Evolutionary conservation across 1,140 invertebrate species (phyloP).

Genomic region (Saccostrea cuccullata): DNA sequence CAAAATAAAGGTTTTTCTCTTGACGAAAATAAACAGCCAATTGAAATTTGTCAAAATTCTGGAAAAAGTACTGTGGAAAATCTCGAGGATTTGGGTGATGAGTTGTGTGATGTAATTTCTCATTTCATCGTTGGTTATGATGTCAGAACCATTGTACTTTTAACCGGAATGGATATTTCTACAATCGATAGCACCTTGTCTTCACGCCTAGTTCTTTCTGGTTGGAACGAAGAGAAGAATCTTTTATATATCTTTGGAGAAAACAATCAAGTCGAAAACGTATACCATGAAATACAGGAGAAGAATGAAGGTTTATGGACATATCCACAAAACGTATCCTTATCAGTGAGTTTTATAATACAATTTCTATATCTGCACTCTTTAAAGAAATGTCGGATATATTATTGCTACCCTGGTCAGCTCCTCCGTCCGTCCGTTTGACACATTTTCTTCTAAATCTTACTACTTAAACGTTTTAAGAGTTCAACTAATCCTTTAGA

Average conservation of each 20-base stretch:
- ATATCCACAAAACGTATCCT: not conserved
- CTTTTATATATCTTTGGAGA: not conserved
- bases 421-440: no score
- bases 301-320: not conserved
- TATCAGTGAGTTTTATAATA: not conserved
- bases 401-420: no score
- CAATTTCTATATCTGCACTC: no score
- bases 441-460: no score
- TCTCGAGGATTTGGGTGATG: not conserved
- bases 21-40: not conserved
- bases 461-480: no score
- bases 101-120: not conserved
- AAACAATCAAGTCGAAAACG: not conserved
- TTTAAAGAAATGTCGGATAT: no score
- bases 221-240: not conserved
- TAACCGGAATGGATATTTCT: not conserved
- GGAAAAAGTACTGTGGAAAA: not conserved
- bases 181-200: not conserved
- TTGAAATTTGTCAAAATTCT: not conserved
- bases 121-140: not conserved
- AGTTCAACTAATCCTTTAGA: no score
- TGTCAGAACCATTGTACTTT: not conserved
- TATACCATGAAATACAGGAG: not conserved
- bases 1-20: not conserved
- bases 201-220: not conserved